phyloP scores from a whole-genome alignment of 2,888 invertebrate species.

The Boloria selene region DNA sequence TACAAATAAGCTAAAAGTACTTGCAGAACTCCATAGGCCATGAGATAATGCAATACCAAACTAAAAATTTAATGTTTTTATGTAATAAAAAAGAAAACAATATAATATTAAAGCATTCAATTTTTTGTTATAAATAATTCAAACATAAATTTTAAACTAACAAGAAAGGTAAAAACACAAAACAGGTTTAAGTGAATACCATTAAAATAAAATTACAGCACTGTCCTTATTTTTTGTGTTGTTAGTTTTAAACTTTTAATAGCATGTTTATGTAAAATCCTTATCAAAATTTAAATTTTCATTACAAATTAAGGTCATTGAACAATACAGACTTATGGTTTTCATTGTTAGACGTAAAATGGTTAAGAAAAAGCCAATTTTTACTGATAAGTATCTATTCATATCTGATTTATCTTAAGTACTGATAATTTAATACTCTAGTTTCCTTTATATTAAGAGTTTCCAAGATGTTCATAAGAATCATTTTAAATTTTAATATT shows the following conservation, averaged over 20 bases:
- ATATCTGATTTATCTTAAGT: conserved; percentile 19
- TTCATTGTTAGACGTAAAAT: background rate
- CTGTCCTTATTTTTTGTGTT: background rate
- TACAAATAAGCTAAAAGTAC: conserved; percentile 94
- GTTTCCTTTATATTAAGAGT: background rate
- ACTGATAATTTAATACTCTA: conserved; percentile 10
- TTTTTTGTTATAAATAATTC: too few species aligned
- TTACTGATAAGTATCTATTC: background rate
- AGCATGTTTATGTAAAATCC: background rate
- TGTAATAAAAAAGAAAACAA: background rate
- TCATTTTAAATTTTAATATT: too few species aligned
- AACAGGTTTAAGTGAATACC: background rate
- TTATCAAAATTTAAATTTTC: background rate
- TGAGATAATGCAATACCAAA: conserved; percentile 93
- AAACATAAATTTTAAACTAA: too few species aligned
- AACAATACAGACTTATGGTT: background rate
- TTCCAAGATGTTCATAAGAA: background rate
- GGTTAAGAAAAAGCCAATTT: background rate
- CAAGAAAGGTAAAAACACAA: too few species aligned
- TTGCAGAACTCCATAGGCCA: conserved; percentile 93
- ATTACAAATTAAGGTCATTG: background rate
- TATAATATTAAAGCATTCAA: too few species aligned
- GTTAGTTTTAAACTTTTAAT: background rate
- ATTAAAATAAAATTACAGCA: background rate
- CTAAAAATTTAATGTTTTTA: conserved; percentile 75